These are phyloP conservation scores for Mus musculus DNA, from an alignment of 2,113 vertebrate genomes.

Conservation along the genomic window DNA sequence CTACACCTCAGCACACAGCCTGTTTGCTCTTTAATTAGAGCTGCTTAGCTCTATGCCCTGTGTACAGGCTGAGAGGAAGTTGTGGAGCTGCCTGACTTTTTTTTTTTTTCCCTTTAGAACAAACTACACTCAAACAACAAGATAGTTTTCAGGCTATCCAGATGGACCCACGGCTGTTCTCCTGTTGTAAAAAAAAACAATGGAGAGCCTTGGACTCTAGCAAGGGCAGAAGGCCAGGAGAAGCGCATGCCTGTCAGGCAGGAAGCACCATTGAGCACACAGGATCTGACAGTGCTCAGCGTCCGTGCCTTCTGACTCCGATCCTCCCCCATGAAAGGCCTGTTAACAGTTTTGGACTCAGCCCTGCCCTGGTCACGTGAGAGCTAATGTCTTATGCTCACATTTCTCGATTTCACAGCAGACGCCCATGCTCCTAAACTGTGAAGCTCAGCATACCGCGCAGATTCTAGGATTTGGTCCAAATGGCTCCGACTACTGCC, in stretches of 20 bases:
- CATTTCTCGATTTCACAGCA: conserved; percentile 82
- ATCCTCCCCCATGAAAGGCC: background rate
- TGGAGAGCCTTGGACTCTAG: background rate
- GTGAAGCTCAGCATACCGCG: conserved; percentile 78
- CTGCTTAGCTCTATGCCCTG: background rate
- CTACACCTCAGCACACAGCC: background rate
- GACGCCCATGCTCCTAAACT: conserved; percentile 78
- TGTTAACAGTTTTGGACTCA: conserved; percentile 9
- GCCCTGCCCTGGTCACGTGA: background rate
- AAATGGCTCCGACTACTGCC: conserved; percentile 79
- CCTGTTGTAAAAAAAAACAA: background rate
- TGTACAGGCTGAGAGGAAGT: background rate
- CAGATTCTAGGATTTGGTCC: conserved; percentile 84
- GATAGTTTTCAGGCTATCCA: background rate
- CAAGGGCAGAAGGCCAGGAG: background rate
- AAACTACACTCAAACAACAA: background rate
- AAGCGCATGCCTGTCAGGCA: background rate
- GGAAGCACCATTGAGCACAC: background rate
- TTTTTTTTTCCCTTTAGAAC: background rate
- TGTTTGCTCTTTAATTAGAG: background rate
- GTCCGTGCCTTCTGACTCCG: background rate
- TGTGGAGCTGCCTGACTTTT: background rate
- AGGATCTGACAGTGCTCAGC: background rate
- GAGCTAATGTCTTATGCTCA: conserved; percentile 60
- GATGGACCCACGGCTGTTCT: background rate